Conservation (phyloP, 1,140 invertebrate genomes). For the Pseudomyrmex dendroicus region DNA sequence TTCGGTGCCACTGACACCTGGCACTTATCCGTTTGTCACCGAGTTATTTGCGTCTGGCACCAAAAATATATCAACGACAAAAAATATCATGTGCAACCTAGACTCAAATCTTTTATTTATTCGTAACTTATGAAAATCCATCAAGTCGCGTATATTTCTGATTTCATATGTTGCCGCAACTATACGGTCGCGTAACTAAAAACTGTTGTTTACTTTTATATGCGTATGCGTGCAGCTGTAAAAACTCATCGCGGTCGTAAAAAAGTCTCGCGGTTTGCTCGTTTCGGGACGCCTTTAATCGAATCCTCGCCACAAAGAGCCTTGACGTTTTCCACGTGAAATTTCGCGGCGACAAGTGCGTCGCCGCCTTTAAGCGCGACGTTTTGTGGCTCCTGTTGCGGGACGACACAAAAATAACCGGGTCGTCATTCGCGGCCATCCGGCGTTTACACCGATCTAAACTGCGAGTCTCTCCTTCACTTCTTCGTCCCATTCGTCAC, state of each 20-base stretch:
- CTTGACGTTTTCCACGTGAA: slow-evolving; percentile 55
- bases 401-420: slow-evolving; percentile 71
- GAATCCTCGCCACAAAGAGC: slow-evolving; percentile 39
- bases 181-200: too few species aligned
- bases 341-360: slow-evolving; percentile 62
- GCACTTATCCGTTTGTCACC: slow-evolving; percentile 54
- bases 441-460: slow-evolving; percentile 70
- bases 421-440: slow-evolving; percentile 67
- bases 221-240: slow-evolving; percentile 6
- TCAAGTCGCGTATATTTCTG: too few species aligned
- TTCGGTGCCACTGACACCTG: slow-evolving; percentile 44
- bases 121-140: too few species aligned
- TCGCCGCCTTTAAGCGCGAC: slow-evolving; percentile 55
- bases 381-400: slow-evolving; percentile 68
- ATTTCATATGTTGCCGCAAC: too few species aligned
- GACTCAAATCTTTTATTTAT: too few species aligned
- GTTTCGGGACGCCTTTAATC: slow-evolving; percentile 43
- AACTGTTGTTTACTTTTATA: neutral
- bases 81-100: neutral
- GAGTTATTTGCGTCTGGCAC: slow-evolving; percentile 34
- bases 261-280: neutral
- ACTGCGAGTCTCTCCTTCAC: slow-evolving; percentile 66
- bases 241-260: slow-evolving; percentile 6
- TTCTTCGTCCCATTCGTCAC: slow-evolving; percentile 62
- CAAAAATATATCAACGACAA: slow-evolving; percentile 9